Percentiles rank a stretch among this genome's conserved stretches.
These are phyloP conservation scores for Romanogobio albipinnatus DNA, from an alignment of 2,113 vertebrate genomes.

Conservation along the genomic window DNA sequence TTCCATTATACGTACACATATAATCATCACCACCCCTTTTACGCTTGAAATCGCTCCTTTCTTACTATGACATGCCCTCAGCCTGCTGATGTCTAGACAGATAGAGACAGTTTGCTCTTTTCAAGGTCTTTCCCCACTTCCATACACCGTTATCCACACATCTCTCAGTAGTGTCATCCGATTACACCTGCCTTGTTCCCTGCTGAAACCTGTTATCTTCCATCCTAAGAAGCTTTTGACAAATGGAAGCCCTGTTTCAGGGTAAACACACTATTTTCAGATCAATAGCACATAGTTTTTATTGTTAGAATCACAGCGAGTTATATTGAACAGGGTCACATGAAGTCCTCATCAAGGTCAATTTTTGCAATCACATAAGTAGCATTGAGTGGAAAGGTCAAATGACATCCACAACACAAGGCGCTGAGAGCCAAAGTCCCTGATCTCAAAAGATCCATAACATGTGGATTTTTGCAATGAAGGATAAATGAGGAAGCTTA, in stretches of 20 bases:
- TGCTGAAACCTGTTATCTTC: slow-evolving; percentile 3
- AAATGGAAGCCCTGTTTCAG: slow-evolving; percentile 7
- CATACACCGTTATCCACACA: slow-evolving; percentile 17
- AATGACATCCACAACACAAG: background rate
- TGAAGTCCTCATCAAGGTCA: background rate
- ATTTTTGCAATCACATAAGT: background rate
- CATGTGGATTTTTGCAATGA: slow-evolving; percentile 15
- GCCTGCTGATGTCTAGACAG: slow-evolving; percentile 61
- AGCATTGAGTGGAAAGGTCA: slow-evolving; percentile 5
- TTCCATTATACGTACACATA: slow-evolving; percentile 23
- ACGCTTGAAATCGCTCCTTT: background rate
- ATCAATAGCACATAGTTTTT: background rate
- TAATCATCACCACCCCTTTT: slow-evolving; percentile 45
- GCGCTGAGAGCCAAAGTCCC: slow-evolving; percentile 9
- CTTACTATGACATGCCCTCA: slow-evolving; percentile 47
- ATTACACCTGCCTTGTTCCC: slow-evolving; percentile 21
- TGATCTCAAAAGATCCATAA: background rate
- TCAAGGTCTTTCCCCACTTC: slow-evolving; percentile 16
- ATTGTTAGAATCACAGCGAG: background rate
- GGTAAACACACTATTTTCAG: background rate
- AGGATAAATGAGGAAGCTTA: background rate
- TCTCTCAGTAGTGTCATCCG: slow-evolving; percentile 39
- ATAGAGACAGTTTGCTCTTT: slow-evolving; percentile 55
- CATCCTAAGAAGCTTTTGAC: slow-evolving; percentile 28
- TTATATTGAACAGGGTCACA: background rate